phyloP scores from a whole-genome alignment of 1,140 invertebrate genomes.

The Apis laboriosa region DNA sequence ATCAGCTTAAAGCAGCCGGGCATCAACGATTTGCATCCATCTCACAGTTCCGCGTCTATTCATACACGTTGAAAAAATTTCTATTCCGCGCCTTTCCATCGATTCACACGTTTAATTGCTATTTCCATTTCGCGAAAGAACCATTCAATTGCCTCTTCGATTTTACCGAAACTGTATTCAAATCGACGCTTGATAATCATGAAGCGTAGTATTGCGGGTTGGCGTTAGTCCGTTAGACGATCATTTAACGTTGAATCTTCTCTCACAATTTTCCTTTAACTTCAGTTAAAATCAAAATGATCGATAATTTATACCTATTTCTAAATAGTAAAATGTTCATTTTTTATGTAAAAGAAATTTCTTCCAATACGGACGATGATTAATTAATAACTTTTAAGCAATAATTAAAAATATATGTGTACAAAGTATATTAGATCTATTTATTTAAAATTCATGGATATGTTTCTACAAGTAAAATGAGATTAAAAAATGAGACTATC shows the following conservation, averaged over 20 bases:
- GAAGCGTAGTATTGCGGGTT: neutral
- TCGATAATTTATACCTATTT: too few relatives aligned
- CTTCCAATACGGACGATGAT: too few relatives aligned
- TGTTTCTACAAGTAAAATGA: too few relatives aligned
- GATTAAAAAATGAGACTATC: too few relatives aligned
- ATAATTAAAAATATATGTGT: too few relatives aligned
- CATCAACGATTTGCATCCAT: slow-evolving; percentile 14
- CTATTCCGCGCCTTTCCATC: neutral
- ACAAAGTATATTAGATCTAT: too few relatives aligned
- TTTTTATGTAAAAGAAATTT: too few relatives aligned
- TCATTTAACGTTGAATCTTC: too few relatives aligned
- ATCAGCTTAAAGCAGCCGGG: neutral
- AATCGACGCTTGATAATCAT: neutral
- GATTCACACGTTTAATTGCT: neutral
- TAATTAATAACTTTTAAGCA: too few relatives aligned
- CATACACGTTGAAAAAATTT: neutral
- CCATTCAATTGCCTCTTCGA: neutral
- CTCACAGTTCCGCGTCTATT: slow-evolving; percentile 9
- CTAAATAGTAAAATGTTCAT: too few relatives aligned
- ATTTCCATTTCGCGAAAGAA: neutral
- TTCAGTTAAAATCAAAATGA: neutral
- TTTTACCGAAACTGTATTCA: neutral
- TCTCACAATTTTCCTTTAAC: neutral
- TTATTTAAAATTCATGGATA: too few relatives aligned
- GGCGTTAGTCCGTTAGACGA: neutral